Base-by-base conservation (phyloP, 2,888 invertebrate genomes). In the Cerastis leucographa region DNA sequence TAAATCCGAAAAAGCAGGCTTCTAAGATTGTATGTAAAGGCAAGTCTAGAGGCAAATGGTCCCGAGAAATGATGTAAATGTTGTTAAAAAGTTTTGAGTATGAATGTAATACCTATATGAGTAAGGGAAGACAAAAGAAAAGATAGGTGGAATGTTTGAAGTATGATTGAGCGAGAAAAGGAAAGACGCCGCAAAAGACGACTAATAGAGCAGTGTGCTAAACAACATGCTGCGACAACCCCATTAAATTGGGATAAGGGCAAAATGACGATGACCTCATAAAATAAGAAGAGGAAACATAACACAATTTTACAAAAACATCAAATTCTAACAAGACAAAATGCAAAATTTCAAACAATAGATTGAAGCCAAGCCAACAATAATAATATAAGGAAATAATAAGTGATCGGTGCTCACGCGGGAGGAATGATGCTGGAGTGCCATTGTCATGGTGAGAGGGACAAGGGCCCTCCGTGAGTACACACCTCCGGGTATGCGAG, bases 331-430 rank as follows among this genome's bases (percentile, higher is more conserved):
- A 72, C 65, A 71, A 77, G 44, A 61, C 42, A 78, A 71, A 79
- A 69, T 62, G 70, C 64, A 84, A 83, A 86, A 85, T 75, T 68
- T 75, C 81, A 73, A 93, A 93, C 91, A 93, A 93, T 92, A 62
- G 76, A 66, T 49, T 65, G 67, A 73, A 66, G 49, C 64, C 54
- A 74, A 73, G 51, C 61, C 69, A 80, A 76, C 77, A 82, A 86
- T 76, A 85, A 84, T 83, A 84, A 85, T 90, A 89, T 44, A 71
- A 90, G 91, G 90, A 92, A 91, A 92, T 92, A 92, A 92, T 91
- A 93, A 94, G 93, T 92, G 93, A 93, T 93, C 91, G 90, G 90
- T 83, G 82, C 84, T 88, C 88, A 89, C 90, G 91, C 90, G 89
- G 88, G 90, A 91, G 91, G 90, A 91, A 89, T 88, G 87, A 82